Evolutionary conservation across 2,888 invertebrate species (phyloP), one percentile per base, ranked within the genome.

Genomic region (Aethes cnicana): DNA sequence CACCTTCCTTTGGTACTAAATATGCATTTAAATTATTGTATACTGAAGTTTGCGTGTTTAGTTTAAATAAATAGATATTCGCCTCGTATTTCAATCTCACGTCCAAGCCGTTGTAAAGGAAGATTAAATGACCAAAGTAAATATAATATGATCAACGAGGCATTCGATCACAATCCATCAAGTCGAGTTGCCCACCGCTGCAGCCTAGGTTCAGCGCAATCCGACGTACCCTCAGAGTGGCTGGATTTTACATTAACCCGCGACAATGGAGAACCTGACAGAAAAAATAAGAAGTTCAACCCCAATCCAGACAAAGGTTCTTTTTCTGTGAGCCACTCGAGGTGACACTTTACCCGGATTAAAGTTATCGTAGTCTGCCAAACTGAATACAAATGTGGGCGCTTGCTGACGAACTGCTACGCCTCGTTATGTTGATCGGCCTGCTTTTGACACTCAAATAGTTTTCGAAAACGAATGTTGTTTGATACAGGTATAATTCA

Each of bases 291-390:
- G 80, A 77, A 82, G 79, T 81, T 79, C 74, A 74, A 78, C 79
- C 80, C 77, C 70, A 75, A 75, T 79, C 74, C 80, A 80, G 80
- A 85, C 84, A 85, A 85, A 84, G 84, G 84, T 79, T 81, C 80
- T 80, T 82, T 83, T 80, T 69, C 74, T 78, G 79, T 82, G 81
- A 88, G 82, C 84, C 79, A 84, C 84, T 87, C 81, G 78, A 85
- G 86, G 84, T 88, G 87, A 87, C 87, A 87, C 84, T 87, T 85
- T 84, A 75, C 77, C 80, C 84, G 84, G 87, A 87, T 86, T 88
- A 86, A 87, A 84, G 82, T 87, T 88, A 88, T 88, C 84, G 84
- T 78, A 76, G 81, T 76, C 82, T 76, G 80, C 82, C 86, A 83
- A 84, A 84, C 87, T 83, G 88, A 89, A 87, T 88, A 86, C 85